Conservation (phyloP, 2,113 vertebrate genomes). For the Thermophis baileyi region DNA sequence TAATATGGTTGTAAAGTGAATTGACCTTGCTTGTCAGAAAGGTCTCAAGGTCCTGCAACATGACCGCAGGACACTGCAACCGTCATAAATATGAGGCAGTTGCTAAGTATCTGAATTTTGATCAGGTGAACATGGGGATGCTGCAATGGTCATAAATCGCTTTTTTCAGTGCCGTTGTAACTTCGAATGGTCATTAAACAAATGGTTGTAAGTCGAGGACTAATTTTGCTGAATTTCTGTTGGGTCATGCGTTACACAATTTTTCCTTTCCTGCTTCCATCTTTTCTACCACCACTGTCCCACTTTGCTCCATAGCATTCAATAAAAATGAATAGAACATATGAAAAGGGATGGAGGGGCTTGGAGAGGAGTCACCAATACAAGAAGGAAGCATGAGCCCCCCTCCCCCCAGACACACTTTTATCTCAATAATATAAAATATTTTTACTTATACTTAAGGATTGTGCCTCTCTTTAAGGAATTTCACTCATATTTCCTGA, state of each 20-base stretch:
- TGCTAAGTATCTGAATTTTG: neutral
- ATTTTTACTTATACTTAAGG: neutral
- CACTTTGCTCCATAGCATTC: neutral
- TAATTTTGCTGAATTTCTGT: neutral
- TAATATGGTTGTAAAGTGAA: neutral
- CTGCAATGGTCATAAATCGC: neutral
- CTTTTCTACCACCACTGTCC: neutral
- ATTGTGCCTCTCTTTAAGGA: neutral
- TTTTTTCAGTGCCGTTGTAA: neutral
- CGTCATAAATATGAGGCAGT: too few relatives aligned
- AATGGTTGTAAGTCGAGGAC: neutral
- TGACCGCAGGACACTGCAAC: neutral
- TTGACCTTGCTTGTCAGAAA: neutral
- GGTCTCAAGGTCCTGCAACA: too few relatives aligned
- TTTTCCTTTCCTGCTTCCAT: neutral
- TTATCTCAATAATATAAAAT: neutral
- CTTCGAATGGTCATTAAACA: neutral
- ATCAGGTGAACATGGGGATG: neutral
- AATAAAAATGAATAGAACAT: neutral
- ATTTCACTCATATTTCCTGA: neutral
- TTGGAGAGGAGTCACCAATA: neutral
- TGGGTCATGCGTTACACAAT: neutral
- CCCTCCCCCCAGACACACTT: neutral
- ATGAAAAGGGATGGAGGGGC: neutral
- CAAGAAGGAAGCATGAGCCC: neutral